Conservation (phyloP, 2,888 invertebrate genomes). For the Ormyrus rosae region DNA sequence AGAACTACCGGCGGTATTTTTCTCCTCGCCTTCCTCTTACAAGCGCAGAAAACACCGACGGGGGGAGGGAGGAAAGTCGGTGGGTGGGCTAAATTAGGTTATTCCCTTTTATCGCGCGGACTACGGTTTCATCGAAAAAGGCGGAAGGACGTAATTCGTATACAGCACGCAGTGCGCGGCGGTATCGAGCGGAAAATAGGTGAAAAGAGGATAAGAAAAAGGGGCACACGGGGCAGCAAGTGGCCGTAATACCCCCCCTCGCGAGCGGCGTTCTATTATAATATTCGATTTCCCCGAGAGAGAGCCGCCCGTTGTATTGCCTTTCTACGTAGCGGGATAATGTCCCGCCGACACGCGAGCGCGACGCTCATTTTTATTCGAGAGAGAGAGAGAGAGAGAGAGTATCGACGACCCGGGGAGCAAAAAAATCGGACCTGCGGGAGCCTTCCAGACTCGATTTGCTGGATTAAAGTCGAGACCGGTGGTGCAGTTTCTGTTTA, state of each 20-base stretch:
- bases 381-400: slow-evolving; percentile 18
- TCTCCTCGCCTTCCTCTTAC: slow-evolving; percentile 4
- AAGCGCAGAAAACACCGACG: slow-evolving; percentile 4
- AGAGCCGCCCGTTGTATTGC: slow-evolving; percentile 64
- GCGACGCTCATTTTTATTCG: slow-evolving; percentile 1
- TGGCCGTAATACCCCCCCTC: neutral
- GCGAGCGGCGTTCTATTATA: slow-evolving; percentile 62
- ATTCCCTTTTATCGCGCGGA: slow-evolving; percentile 53
- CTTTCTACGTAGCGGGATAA: slow-evolving; percentile 67
- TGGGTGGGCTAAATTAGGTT: slow-evolving; percentile 49
- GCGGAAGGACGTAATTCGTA: slow-evolving; percentile 54
- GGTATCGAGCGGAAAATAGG: slow-evolving; percentile 44
- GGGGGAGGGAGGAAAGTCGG: neutral
- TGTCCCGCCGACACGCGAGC: slow-evolving; percentile 71
- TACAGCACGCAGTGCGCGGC: neutral
- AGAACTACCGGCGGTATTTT: slow-evolving; percentile 25
- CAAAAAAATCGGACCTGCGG: slow-evolving; percentile 37
- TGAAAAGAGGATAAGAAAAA: slow-evolving; percentile 21
- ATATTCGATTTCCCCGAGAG: slow-evolving; percentile 63
- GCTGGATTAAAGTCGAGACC: neutral
- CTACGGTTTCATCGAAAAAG: slow-evolving; percentile 36
- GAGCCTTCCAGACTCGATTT: neutral
- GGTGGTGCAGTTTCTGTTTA: slow-evolving; percentile 7
- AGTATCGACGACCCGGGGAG: neutral
- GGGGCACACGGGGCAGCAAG: slow-evolving; percentile 38